A percentile compares a stretch with the other conserved stretches of the same genome.
Conservation (phyloP, 2,888 invertebrate species). For the Thyatira batis region DNA sequence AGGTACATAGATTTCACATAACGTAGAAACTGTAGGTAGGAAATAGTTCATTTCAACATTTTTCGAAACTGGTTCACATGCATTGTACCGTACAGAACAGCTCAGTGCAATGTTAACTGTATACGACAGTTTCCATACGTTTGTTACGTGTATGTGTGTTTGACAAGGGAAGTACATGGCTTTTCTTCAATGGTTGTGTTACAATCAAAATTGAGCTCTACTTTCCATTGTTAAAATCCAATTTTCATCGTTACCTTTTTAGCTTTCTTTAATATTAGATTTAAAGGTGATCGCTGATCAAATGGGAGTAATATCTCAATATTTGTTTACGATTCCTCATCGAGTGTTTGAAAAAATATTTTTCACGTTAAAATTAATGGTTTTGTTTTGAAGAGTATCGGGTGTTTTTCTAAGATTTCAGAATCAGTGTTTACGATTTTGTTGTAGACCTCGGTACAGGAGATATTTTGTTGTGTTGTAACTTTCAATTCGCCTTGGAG, state of each 20-base stretch:
- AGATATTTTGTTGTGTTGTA: background rate
- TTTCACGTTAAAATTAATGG: too few relatives aligned
- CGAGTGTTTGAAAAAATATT: too few relatives aligned
- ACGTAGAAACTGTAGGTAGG: background rate
- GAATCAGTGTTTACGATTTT: background rate
- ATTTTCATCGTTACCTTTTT: background rate
- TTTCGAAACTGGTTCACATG: background rate
- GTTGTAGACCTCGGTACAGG: background rate
- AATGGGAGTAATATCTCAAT: background rate
- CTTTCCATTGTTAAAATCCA: background rate
- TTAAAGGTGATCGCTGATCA: background rate
- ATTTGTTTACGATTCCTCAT: too few relatives aligned
- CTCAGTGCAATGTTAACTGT: conserved; percentile 3
- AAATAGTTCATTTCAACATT: background rate
- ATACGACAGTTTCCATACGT: background rate
- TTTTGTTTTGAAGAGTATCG: too few relatives aligned
- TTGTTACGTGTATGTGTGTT: background rate
- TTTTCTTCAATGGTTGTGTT: background rate
- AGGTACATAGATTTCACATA: too few relatives aligned
- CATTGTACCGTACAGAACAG: background rate
- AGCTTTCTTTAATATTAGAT: background rate
- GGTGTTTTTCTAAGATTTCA: background rate
- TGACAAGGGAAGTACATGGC: background rate
- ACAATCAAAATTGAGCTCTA: background rate
- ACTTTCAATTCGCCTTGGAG: background rate